phyloP scores from a whole-genome alignment of 92 coral and sea anemone genomes.

The Epizoanthus fatuus region DNA sequence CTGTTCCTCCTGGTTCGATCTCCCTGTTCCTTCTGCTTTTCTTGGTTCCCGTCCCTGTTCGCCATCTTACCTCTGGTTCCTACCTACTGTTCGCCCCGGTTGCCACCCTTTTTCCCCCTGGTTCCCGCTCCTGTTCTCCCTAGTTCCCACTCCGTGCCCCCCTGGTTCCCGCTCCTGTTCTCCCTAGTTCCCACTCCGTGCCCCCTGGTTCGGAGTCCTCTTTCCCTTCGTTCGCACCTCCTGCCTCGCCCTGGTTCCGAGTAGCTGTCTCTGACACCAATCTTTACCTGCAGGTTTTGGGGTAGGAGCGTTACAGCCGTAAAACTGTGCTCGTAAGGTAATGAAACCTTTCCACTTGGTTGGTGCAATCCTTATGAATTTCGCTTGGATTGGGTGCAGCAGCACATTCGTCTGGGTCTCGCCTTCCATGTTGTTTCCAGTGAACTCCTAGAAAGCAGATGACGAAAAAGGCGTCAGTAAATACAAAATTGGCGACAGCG shows the following conservation, averaged over 20 bases:
- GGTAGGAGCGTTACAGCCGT: conserved; percentile 60
- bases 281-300: conserved; percentile 35
- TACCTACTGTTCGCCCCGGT: too few species aligned
- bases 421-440: conserved; percentile 48
- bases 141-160: too few species aligned
- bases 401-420: conserved; percentile 37
- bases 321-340: conserved; percentile 64
- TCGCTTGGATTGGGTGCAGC: conserved; percentile 63
- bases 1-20: too few species aligned
- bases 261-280: not conserved
- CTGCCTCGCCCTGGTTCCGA: not conserved
- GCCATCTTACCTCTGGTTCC: too few species aligned
- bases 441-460: conserved; percentile 51
- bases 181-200: too few species aligned
- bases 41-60: too few species aligned
- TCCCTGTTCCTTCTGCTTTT: too few species aligned
- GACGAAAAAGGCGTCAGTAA: too few species aligned
- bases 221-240: too few species aligned
- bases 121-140: not conserved
- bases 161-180: not conserved
- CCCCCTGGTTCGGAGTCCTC: not conserved
- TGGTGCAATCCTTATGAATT: conserved; percentile 66
- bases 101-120: too few species aligned
- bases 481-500: too few species aligned
- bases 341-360: conserved; percentile 60